Conservation (phyloP, 1,140 invertebrate genomes). For the Diuraphis noxia region DNA sequence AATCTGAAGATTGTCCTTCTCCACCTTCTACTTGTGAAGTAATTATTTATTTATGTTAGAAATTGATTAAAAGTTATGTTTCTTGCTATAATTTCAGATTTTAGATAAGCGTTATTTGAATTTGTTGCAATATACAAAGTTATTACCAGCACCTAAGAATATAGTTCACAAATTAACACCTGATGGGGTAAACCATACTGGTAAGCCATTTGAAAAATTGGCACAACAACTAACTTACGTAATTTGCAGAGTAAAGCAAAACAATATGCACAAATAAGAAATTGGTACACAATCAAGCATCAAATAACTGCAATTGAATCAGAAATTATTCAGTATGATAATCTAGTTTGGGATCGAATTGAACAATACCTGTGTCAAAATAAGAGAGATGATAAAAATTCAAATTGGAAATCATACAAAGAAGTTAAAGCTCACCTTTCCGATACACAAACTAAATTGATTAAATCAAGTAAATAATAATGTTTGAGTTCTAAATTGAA, state of each 20-base stretch:
- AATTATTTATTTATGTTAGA: neutral
- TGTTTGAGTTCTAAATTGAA: neutral
- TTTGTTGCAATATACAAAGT: conserved; percentile 45
- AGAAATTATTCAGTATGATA: conserved; percentile 49
- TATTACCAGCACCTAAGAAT: conserved; percentile 48
- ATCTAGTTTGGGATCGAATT: conserved; percentile 40
- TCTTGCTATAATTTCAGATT: conserved; percentile 18
- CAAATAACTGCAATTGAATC: conserved; percentile 25
- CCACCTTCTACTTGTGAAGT: conserved; percentile 49
- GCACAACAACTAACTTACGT: conserved; percentile 36
- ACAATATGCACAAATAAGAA: conserved; percentile 53
- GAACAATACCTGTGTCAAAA: conserved; percentile 43
- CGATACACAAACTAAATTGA: conserved; percentile 46
- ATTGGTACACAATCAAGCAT: conserved; percentile 49
- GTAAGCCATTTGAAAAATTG: conserved; percentile 54
- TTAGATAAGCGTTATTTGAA: conserved; percentile 48
- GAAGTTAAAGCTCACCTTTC: conserved; percentile 44
- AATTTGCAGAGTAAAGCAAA: conserved; percentile 52
- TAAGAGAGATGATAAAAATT: conserved; percentile 47
- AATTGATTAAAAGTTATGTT: neutral
- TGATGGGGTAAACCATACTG: conserved; percentile 50
- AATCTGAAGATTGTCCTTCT: neutral
- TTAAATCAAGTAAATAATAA: conserved; percentile 43
- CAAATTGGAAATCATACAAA: conserved; percentile 47
- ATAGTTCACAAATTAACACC: conserved; percentile 51